Evolutionary conservation across 2,113 vertebrate genomes (phyloP), one percentile per base, ranked within the genome.

Genomic region (Mastomys coucha): DNA sequence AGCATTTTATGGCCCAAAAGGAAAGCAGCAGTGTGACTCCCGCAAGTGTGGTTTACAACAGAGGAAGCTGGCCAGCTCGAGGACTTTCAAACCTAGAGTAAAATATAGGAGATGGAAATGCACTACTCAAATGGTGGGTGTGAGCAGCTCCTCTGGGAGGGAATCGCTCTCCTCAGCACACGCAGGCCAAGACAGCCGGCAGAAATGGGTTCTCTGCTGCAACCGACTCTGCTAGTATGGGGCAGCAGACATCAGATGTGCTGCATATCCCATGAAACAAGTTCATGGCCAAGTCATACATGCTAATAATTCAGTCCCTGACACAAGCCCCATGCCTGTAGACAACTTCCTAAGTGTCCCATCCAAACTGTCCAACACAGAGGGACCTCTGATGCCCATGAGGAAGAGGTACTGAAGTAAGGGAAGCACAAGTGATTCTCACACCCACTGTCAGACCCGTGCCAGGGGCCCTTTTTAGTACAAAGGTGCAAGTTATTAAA

Each of bases 31-130:
- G 19, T 24, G 53, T 42, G 58, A 65, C 65, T 91, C 86, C 76
- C 84, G 91, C 78, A 96, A 88, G 58, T 53, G 84, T 90, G 85
- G 93, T 58, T 97, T 96, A 90, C 76, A 77, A 86, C 19, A 81
- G 26, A 95, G 20, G 75, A 84, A 88, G 58, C 53, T 51, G 67
- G 67, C 75, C 88, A 63, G 70, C 65, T 89, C 49, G 82, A 91
- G 93, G 90, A n/a, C 12, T 88, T 89, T 88, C 89, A 65, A 77
- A 93, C 65, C 94, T 88, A 90, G 42, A 93, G 75, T 51, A 91
- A 87, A 75, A 96, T 90, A 85, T 2, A 86, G 49, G 72, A 36
- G 91, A 2, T 82, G 28, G 77, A 77, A 89, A 93, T 13, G 31
- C 56, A 67, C 81, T 49, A 33, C 10, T 92, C 36, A 53, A 88